Conservation (phyloP, 2,113 vertebrate genomes). For the Hippocampus comes region DNA sequence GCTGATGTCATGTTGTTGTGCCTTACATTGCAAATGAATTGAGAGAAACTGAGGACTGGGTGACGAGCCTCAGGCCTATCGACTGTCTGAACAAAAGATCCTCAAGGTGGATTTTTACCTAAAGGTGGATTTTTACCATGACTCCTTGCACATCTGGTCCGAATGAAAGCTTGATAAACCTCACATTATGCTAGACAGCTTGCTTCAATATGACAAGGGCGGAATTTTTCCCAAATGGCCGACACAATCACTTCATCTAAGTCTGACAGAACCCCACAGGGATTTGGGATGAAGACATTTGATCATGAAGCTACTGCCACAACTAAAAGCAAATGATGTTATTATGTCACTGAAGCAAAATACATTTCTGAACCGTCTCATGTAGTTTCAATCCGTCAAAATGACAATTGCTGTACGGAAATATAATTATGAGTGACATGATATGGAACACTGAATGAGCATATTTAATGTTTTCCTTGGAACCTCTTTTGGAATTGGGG, state of each 20-base stretch:
- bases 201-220: neutral
- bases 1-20: neutral
- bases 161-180: neutral
- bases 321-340: neutral
- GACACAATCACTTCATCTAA: neutral
- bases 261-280: neutral
- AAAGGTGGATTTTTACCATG: neutral
- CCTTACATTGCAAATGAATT: neutral
- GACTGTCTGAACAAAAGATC: neutral
- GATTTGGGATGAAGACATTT: neutral
- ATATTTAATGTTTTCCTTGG: neutral
- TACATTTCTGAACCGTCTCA: neutral
- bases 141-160: neutral
- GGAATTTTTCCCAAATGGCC: neutral
- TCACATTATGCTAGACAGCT: neutral
- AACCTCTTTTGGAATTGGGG: neutral
- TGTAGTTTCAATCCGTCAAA: neutral
- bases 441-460: neutral
- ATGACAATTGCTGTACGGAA: neutral
- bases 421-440: conserved; percentile 4
- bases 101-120: neutral
- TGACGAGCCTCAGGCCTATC: neutral
- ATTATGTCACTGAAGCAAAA: neutral
- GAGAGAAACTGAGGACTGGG: neutral
- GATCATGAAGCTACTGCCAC: neutral